A percentile compares a stretch with the other conserved stretches of the same genome.
These are phyloP conservation scores for Sus cebifrons DNA, from an alignment of 2,797 vertebrate species.

Conservation along the genomic window DNA sequence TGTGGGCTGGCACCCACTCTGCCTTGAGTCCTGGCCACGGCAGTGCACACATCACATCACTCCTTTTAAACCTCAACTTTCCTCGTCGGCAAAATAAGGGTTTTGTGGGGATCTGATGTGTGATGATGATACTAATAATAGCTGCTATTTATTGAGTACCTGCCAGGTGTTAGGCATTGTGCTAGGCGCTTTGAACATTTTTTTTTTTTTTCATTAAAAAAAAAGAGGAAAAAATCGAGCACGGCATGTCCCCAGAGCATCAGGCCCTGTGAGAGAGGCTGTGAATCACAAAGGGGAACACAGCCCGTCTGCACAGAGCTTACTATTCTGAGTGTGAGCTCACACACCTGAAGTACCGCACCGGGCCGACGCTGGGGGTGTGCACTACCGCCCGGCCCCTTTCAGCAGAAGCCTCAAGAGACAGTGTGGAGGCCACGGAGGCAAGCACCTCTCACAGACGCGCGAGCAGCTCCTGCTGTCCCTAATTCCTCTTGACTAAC, in stretches of 20 bases:
- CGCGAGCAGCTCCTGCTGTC: background rate
- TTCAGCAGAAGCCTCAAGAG: background rate
- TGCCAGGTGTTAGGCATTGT: conserved; percentile 66
- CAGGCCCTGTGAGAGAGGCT: background rate
- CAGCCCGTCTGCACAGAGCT: background rate
- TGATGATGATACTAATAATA: conserved; percentile 61
- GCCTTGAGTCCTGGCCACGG: background rate
- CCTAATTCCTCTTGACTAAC: background rate
- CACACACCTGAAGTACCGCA: background rate
- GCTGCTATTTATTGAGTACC: conserved; percentile 57
- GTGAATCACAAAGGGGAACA: conserved; percentile 29
- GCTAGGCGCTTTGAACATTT: conserved; percentile 61
- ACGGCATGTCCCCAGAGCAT: background rate
- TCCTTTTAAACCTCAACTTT: conserved; percentile 33
- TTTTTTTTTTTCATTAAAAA: conserved; percentile 68
- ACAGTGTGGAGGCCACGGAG: background rate
- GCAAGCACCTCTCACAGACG: conserved; percentile 19
- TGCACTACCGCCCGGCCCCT: background rate
- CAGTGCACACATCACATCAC: background rate
- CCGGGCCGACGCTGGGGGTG: background rate
- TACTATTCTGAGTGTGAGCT: background rate
- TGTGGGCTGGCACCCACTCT: background rate
- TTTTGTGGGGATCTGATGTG: background rate
- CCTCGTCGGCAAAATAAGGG: background rate
- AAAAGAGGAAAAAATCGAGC: conserved; percentile 15